Percentiles rank a stretch among this genome's conserved stretches.
phyloP scores from a whole-genome alignment of 1,140 invertebrate genomes.

The Tenebrio molitor region DNA sequence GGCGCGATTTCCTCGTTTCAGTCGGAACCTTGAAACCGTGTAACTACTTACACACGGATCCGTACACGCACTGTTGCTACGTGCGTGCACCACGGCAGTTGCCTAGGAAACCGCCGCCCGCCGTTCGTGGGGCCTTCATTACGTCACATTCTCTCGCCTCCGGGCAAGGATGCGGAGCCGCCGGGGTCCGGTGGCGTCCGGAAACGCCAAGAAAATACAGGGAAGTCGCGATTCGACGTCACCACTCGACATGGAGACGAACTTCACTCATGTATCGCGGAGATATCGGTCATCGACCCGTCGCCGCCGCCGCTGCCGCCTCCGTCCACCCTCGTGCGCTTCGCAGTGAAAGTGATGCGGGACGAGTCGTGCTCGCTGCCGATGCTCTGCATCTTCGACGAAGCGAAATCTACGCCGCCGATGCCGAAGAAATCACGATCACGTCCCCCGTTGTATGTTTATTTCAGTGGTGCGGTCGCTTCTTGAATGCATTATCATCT shows the following conservation, averaged over 20 bases:
- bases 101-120: conserved; percentile 42
- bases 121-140: conserved; percentile 32
- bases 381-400: too few relatives aligned
- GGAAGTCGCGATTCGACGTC: not conserved
- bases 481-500: conserved; percentile 24
- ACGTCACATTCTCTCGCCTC: conserved; percentile 16
- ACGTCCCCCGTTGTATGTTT: conserved; percentile 6
- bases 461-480: conserved; percentile 3
- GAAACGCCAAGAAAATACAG: not conserved
- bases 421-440: conserved; percentile 10
- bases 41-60: conserved; percentile 24
- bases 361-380: too few relatives aligned
- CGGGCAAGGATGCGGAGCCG: not conserved
- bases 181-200: not conserved
- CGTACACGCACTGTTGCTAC: conserved; percentile 42
- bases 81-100: conserved; percentile 41
- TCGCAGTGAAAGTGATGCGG: too few relatives aligned
- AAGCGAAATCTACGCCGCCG: too few relatives aligned
- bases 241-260: not conserved
- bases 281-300: conserved; percentile 2
- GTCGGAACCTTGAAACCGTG: conserved; percentile 15
- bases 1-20: conserved; percentile 30
- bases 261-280: not conserved
- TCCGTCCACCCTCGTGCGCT: too few relatives aligned
- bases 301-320: not conserved